phyloP scores from a whole-genome alignment of 2,113 vertebrate genomes.

The Cryptotis parvus region DNA sequence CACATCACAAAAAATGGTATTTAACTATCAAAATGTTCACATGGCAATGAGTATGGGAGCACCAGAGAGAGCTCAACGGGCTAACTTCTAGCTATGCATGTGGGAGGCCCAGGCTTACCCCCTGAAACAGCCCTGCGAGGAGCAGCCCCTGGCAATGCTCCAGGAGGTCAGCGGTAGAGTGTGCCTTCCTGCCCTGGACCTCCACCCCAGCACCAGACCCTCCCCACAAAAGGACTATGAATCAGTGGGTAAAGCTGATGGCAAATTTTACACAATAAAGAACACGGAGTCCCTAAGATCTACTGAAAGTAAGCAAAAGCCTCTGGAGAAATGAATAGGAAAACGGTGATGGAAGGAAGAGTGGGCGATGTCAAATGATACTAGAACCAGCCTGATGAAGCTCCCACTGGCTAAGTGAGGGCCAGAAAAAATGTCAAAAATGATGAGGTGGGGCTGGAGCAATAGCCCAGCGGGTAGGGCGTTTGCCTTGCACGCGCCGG shows the following conservation, averaged over 20 bases:
- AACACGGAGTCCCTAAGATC: background rate
- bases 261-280: conserved; percentile 21
- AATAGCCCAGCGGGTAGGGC: no score
- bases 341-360: background rate
- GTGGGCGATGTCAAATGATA: background rate
- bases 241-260: background rate
- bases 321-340: background rate
- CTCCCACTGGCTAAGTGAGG: background rate
- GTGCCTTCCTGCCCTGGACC: no score
- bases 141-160: no score
- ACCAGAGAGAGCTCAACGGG: no score
- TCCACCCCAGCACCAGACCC: no score
- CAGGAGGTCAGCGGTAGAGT: no score
- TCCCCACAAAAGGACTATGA: background rate
- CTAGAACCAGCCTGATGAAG: background rate
- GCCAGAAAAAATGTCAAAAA: background rate
- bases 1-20: conserved; percentile 23
- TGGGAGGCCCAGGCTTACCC: background rate
- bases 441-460: no score
- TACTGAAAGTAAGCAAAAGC: background rate
- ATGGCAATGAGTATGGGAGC: background rate
- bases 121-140: background rate
- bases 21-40: background rate
- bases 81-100: no score
- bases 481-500: no score